Percentiles rank a stretch among this genome's conserved stretches.
Conservation (phyloP, 2,113 vertebrate species). For the Melanocharis versteri region DNA sequence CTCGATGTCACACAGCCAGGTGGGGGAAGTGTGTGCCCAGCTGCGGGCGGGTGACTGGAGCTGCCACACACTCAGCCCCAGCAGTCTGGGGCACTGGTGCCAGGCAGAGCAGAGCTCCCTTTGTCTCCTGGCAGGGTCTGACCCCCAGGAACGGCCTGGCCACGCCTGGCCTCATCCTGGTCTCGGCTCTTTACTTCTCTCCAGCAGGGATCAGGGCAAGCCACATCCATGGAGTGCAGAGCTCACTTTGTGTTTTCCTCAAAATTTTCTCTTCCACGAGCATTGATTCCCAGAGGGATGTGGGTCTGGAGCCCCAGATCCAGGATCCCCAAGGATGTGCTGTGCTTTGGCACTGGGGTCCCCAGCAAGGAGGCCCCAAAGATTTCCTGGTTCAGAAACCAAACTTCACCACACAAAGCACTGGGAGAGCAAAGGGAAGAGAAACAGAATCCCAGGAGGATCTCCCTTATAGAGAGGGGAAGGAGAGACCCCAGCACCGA, state of each 20-base stretch:
- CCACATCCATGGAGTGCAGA: background rate
- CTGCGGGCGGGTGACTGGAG: background rate
- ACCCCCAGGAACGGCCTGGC: background rate
- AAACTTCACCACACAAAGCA: background rate
- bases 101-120: background rate
- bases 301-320: background rate
- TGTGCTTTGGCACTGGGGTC: background rate
- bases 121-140: background rate
- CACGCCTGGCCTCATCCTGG: background rate
- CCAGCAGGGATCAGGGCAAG: background rate
- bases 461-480: background rate
- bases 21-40: background rate
- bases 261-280: rapidly evolving
- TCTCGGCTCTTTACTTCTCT: background rate
- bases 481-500: background rate
- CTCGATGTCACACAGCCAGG: background rate
- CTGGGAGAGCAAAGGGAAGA: background rate
- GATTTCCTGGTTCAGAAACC: background rate
- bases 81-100: background rate
- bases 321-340: background rate
- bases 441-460: background rate
- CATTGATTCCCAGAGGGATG: background rate
- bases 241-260: background rate
- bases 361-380: background rate
- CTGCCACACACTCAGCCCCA: background rate